Evolutionary conservation across 2,888 invertebrate species (phyloP), one percentile per base, ranked within the genome.

Genomic region (Lydus trimaculatus): DNA sequence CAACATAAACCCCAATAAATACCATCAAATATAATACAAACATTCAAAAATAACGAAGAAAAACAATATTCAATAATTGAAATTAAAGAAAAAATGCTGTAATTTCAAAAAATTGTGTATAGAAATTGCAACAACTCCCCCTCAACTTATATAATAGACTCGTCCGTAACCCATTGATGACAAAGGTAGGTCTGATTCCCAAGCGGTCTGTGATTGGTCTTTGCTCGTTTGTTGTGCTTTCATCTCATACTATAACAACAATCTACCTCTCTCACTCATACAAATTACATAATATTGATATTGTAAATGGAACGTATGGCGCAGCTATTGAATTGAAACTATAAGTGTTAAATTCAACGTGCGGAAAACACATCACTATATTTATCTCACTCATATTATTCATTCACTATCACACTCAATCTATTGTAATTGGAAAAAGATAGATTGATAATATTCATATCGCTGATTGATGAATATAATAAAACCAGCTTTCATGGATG

Each of bases 131-230:
- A 69, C 65, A 67, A 73, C 76, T 65, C 69, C 62, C 78, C 78
- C 85, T 84, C 81, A 80, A 76, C 78, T 80, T 82, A 81, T 77
- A 81, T 83, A 85, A 85, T 89, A 87, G 88, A 89, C 88, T 88
- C 86, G 87, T 85, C 90, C 88, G 87, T 87, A 87, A 87, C 88
- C 89, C 90, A 90, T 90, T 90, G 90, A 90, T 90, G 90, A 90
- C 90, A 90, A 89, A 90, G 90, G 89, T 89, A 89, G 89, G 89
- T 88, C 87, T 87, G 87, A 86, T 82, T 81, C 79, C 83, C 85
- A 87, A 87, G 87, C 87, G 86, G 86, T 84, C 84, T 87, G 86
- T 87, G 88, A 90, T 90, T 90, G 90, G 90, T 86, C 87, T 84
- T 76, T 77, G 76, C 75, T 75, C 76, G 79, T 80, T 80, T 81